Conservation (phyloP, 2,888 invertebrate genomes). For the Catonia carolina region DNA sequence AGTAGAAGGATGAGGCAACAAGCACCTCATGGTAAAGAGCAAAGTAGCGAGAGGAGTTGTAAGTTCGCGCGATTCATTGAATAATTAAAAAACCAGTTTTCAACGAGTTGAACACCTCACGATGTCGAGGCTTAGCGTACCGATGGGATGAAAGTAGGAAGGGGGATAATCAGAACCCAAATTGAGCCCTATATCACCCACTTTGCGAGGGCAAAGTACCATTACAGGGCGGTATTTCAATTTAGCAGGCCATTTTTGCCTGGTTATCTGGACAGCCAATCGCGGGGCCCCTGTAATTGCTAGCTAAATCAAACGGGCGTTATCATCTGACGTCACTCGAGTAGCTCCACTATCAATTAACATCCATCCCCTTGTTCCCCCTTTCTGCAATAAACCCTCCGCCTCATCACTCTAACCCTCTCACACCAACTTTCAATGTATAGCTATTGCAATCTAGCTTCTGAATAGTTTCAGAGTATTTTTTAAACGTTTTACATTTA, state of each 20-base stretch:
- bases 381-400: too few species aligned
- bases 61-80: too few species aligned
- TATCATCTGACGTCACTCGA: too few species aligned
- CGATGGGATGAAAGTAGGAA: background rate
- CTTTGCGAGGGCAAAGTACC: constrained; percentile 11
- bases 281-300: background rate
- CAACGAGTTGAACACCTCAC: constrained; percentile 1
- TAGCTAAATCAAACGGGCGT: too few species aligned
- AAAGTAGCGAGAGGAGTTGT: background rate
- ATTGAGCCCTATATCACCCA: constrained; percentile 11
- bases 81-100: too few species aligned
- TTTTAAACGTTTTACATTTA: too few species aligned
- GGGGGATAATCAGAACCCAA: constrained; percentile 9
- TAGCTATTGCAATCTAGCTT: too few species aligned
- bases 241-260: constrained; percentile 16
- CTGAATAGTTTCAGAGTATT: too few species aligned
- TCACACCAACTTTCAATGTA: too few species aligned
- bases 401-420: too few species aligned
- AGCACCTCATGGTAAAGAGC: background rate
- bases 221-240: constrained; percentile 21
- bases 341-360: too few species aligned
- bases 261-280: constrained; percentile 11
- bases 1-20: background rate
- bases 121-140: constrained; percentile 5
- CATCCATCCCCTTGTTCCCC: too few species aligned